Base-by-base conservation (phyloP, 2,113 vertebrate genomes). In the Bubo blakistoni region DNA sequence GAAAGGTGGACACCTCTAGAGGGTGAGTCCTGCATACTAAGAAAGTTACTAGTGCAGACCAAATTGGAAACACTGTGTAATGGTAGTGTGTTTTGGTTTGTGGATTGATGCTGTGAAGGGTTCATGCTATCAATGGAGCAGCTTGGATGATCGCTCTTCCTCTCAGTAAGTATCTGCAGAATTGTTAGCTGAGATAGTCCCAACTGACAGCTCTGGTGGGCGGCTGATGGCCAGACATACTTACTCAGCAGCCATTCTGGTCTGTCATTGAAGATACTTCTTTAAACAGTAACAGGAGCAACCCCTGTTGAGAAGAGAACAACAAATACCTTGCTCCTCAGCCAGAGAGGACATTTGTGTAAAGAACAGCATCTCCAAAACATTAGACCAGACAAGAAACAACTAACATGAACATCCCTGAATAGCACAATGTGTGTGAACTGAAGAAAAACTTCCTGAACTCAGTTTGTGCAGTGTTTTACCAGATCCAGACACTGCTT, bases 81-180 rank as follows among this genome's bases (percentile, higher is more conserved):
- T 34, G 9, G 34, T 16, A 70, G 10, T 30, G 59, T 74, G 26
- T 2, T 77, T 65, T 32, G 24, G 3, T 84, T 78, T 90, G 51
- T 38, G 26, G 19, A 44, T 7, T 47, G 46, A 20, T 19, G 30
- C n/a, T 54, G 16, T 65, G 63, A 72, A 73, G 17, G 22, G 11
- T 36, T 84, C 40, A 14, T 66, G n/a, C 21, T 61, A 11, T 21
- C 27, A 78, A 3, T 1, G 5, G 36, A 78, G 34, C 16, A 66
- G 11, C 16, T 49, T 71, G 52, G 34, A 79, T 30, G 5, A 36
- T 30, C 0, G 0, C 4, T 81, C 25, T 84, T 81, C 40, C 16
- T 78, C 34, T 66, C 40, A 47, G 25, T 40, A 40, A 54, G 27
- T 61, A 47, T 32, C 26, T 44, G 42, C 30, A 80, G 47, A 76